Evolutionary conservation across 2,888 invertebrate genomes (phyloP), one percentile per base, ranked within the genome.

Genomic region (Apamea crenata): DNA sequence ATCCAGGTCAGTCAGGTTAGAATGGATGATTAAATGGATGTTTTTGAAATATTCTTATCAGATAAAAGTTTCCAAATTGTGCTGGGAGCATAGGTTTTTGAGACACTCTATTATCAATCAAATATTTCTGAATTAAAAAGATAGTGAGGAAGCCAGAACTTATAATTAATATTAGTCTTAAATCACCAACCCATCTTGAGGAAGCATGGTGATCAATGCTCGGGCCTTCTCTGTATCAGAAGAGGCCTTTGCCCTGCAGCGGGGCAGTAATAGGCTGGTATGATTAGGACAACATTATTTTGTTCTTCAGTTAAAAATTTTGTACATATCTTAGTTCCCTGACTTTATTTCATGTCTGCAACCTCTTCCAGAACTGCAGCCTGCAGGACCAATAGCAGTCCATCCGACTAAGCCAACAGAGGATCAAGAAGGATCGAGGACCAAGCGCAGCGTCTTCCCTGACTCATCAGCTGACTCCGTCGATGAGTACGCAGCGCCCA

Each of bases 401-500:
- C 74, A 8, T 14, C 77, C 71, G 0, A 81, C 82, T 2, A 75
- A 77, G 40, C 69, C 86, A 18, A 85, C 88, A 4, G 84, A 87
- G 3, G 72, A 83, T n/a, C n/a, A n/a, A 36, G 84, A 86, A 53
- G 89, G 87, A 29, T 53, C 79, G 14, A 93, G 96, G 0, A 91
- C 93, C 36, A 95, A 95, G 61, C 95, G 96, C 74, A 96, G 96
- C 86, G 93, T 96, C n/a, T 92, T 95, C 82, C 90, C 95, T 0
- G 96, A 95, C 75, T 86, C 94, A 1, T 82, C 87, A 12, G 79
- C 91, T 5, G 94, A 94, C 8, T 85, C 91, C 7, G 90, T 94
- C 21, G 94, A 94, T n/a, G 91, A 93, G 18, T 92, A 92, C 74
- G 91, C 92, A 2, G 92, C 94, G 0, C 95, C 95, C 6, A 93